These are phyloP conservation scores for Leptoclinus maculatus DNA, from an alignment of 2,797 vertebrate species.

Conservation along the genomic window DNA sequence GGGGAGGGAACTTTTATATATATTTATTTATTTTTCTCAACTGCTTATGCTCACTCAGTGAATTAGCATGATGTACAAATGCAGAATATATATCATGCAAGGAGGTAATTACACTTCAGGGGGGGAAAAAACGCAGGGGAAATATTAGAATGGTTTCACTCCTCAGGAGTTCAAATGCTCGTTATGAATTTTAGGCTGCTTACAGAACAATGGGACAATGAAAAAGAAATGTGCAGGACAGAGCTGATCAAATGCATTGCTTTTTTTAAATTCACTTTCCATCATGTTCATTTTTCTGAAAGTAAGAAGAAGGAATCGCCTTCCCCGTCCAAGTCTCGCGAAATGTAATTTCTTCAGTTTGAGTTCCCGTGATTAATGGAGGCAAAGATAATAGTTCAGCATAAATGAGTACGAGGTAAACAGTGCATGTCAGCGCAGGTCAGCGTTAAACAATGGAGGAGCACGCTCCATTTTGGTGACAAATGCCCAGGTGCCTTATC, in stretches of 20 bases:
- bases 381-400: slow-evolving; percentile 70
- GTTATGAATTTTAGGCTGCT: slow-evolving; percentile 60
- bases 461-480: slow-evolving; percentile 78
- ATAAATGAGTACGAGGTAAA: slow-evolving; percentile 80
- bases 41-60: slow-evolving; percentile 53
- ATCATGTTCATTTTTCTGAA: slow-evolving; percentile 41
- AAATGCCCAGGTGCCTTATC: slow-evolving; percentile 79
- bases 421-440: slow-evolving; percentile 74
- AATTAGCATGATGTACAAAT: slow-evolving; percentile 73
- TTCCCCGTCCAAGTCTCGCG: slow-evolving; percentile 24
- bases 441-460: slow-evolving; percentile 70
- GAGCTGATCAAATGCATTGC: slow-evolving; percentile 41
- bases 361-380: slow-evolving; percentile 78
- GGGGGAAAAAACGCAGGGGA: slow-evolving; percentile 4
- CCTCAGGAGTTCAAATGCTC: slow-evolving; percentile 45
- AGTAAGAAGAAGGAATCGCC: slow-evolving; percentile 38
- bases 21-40: slow-evolving; percentile 70
- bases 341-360: slow-evolving; percentile 60
- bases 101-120: slow-evolving; percentile 59
- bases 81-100: slow-evolving; percentile 57
- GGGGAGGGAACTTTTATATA: slow-evolving; percentile 56
- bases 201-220: slow-evolving; percentile 50
- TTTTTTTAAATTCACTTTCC: slow-evolving; percentile 51
- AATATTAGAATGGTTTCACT: slow-evolving; percentile 64
- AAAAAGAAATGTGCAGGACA: slow-evolving; percentile 35